Conservation (phyloP, 2,888 invertebrate genomes). For the Drosophila niveifrons region DNA sequence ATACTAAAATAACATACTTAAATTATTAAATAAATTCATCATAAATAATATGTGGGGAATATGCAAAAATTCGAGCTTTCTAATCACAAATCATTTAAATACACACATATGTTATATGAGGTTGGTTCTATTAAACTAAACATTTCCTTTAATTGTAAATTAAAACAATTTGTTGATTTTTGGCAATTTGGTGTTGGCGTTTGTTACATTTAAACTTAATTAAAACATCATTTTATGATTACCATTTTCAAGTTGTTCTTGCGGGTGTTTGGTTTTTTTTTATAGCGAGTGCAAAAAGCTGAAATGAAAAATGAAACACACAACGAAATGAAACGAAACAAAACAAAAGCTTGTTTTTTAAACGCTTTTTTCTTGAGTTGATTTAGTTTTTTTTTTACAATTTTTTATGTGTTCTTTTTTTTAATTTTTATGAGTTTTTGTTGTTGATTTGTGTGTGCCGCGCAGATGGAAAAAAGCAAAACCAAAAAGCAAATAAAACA, state of each 20-base stretch:
- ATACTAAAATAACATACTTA: too few species aligned
- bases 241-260: constrained; percentile 30
- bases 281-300: constrained; percentile 3
- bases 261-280: constrained; percentile 37
- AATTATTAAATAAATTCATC: too few species aligned
- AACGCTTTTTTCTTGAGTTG: constrained; percentile 48
- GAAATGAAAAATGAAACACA: background rate
- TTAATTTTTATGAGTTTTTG: constrained; percentile 35
- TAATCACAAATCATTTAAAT: background rate
- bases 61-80: too few species aligned
- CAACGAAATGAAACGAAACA: background rate
- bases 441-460: constrained; percentile 43
- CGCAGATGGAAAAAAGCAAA: constrained; percentile 26
- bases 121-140: constrained; percentile 25
- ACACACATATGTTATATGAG: constrained; percentile 2
- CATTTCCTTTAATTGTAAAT: constrained; percentile 45
- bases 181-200: constrained; percentile 49
- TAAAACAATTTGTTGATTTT: constrained; percentile 10
- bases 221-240: constrained; percentile 14
- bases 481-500: constrained; percentile 28
- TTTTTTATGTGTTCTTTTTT: constrained; percentile 38
- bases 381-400: constrained; percentile 29
- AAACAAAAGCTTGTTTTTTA: constrained; percentile 33
- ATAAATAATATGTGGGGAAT: too few species aligned
- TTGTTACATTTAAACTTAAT: constrained; percentile 9